These are phyloP conservation scores for Lasioglossum lativentre DNA, from an alignment of 2,888 invertebrate species.

Conservation along the genomic window DNA sequence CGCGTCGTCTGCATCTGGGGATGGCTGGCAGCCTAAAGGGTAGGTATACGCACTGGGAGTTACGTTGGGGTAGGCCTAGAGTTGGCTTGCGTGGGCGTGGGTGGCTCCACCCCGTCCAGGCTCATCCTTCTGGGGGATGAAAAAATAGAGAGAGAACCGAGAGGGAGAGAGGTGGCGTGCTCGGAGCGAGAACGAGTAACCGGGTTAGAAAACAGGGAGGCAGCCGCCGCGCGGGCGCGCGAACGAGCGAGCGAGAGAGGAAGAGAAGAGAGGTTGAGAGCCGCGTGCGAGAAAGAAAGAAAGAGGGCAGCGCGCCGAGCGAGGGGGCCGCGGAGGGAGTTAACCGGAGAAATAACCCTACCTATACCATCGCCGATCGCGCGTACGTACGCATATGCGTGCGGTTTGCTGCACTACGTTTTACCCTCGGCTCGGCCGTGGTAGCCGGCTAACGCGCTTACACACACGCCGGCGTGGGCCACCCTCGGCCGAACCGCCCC, in stretches of 20 bases:
- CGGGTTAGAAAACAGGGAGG: conserved; percentile 34
- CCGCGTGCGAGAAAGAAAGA: conserved; percentile 13
- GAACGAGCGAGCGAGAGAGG: conserved; percentile 9
- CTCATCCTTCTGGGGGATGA: conserved; percentile 77
- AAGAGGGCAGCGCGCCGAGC: conserved; percentile 5
- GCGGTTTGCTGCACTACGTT: conserved; percentile 44
- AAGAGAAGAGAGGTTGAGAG: not conserved
- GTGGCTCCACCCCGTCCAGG: conserved; percentile 79
- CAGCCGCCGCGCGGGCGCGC: conserved; percentile 5
- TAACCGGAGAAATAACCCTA: conserved; percentile 60
- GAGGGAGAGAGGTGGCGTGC: conserved; percentile 53
- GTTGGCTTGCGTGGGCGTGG: conserved; percentile 78
- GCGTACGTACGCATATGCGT: conserved; percentile 55
- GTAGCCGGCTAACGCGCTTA: conserved; percentile 53
- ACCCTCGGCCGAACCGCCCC: conserved; percentile 57
- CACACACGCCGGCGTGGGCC: conserved; percentile 35
- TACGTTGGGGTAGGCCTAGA: conserved; percentile 81
- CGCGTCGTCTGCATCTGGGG: conserved; percentile 75
- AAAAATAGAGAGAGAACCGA: conserved; percentile 69
- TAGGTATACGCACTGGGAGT: conserved; percentile 75
- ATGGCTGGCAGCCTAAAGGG: conserved; percentile 72
- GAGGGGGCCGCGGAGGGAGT: conserved; percentile 36
- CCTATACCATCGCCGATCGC: conserved; percentile 64
- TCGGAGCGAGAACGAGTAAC: conserved; percentile 44
- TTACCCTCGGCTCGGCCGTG: conserved; percentile 24